Percentiles rank a stretch among this genome's conserved stretches.
Evolutionary conservation across 2,797 vertebrate species (phyloP).

Genomic region (Danio aesculapii): DNA sequence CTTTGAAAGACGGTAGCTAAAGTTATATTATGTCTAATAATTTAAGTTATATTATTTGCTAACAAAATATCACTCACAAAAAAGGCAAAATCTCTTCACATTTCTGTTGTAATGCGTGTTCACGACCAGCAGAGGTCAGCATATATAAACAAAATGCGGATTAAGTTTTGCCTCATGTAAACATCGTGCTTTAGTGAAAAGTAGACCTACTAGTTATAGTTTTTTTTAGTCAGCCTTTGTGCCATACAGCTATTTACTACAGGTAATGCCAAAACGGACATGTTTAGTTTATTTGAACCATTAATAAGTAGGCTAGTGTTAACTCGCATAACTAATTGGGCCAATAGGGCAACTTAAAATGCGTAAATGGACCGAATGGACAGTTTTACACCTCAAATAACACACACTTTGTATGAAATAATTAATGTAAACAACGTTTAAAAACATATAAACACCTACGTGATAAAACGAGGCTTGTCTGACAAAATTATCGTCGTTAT

Average conservation of each 20-base stretch:
- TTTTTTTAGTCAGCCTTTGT: background rate
- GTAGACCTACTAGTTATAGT: too few relatives aligned
- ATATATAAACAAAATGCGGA: background rate
- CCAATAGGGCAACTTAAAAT: too few relatives aligned
- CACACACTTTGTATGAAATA: background rate
- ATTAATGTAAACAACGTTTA: background rate
- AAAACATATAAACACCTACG: background rate
- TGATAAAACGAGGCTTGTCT: background rate
- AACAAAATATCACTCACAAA: background rate
- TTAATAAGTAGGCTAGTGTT: background rate
- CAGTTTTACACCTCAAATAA: background rate
- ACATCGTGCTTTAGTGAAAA: background rate
- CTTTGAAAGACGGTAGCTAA: background rate
- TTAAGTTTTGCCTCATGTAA: background rate
- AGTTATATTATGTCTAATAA: background rate
- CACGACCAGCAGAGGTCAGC: constrained; percentile 22
- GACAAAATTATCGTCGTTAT: too few relatives aligned
- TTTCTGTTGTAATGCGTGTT: background rate
- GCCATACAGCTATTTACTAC: background rate
- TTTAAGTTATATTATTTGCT: background rate
- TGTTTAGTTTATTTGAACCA: background rate
- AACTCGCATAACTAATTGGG: background rate
- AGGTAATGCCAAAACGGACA: background rate
- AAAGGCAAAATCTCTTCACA: background rate
- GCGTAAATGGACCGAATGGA: background rate